Conservation (phyloP, 1,140 invertebrate genomes). For the Diorhabda elongata region DNA sequence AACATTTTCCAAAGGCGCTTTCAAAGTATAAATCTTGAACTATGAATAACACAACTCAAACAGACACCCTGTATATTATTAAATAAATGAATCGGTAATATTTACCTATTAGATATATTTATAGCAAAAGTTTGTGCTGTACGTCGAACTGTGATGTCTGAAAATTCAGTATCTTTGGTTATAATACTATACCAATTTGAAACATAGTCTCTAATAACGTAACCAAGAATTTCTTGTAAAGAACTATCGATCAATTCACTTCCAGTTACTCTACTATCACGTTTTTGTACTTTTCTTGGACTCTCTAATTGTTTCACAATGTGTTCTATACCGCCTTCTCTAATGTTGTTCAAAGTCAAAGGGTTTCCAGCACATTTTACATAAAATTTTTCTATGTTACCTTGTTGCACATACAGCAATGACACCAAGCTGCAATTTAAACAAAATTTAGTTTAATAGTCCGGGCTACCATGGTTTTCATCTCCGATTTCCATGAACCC, state of each 20-base stretch:
- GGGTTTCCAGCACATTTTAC: conserved; percentile 42
- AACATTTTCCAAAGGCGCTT: too few relatives aligned
- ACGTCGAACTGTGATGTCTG: conserved; percentile 49
- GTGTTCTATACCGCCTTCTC: conserved; percentile 39
- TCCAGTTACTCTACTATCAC: conserved; percentile 44
- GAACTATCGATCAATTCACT: conserved; percentile 47
- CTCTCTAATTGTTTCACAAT: conserved; percentile 33
- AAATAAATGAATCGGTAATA: not conserved
- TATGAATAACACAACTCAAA: too few relatives aligned
- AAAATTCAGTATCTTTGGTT: conserved; percentile 53
- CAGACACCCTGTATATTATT: too few relatives aligned
- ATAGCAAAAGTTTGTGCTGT: conserved; percentile 56
- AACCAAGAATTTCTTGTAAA: conserved; percentile 55
- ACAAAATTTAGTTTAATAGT: conserved; percentile 4
- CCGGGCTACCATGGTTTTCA: too few relatives aligned
- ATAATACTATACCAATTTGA: conserved; percentile 66
- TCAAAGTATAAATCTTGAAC: too few relatives aligned
- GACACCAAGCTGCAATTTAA: conserved; percentile 36
- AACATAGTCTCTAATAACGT: conserved; percentile 72
- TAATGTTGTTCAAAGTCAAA: conserved; percentile 32
- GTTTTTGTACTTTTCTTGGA: conserved; percentile 40
- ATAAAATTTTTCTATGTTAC: conserved; percentile 41
- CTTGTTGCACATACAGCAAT: conserved; percentile 41
- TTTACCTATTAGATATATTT: conserved; percentile 54
- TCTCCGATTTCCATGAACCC: not conserved